Evolutionary conservation across 2,888 invertebrate species (phyloP).

Genomic region (Agrochola circellaris): DNA sequence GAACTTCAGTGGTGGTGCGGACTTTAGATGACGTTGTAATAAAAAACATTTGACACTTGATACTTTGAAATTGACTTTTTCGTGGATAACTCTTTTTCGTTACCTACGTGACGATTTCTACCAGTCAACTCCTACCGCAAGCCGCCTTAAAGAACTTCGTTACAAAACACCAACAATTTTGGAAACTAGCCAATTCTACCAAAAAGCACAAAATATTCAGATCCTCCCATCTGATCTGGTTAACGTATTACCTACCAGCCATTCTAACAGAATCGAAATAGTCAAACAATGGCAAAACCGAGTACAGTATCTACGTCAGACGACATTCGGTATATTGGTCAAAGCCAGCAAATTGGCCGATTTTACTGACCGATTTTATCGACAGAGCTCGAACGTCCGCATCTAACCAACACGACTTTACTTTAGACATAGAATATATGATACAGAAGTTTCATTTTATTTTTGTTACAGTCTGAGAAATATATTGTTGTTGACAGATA

Average conservation of each 20-base stretch:
- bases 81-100: too few relatives aligned
- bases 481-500: too few relatives aligned
- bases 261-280: slow-evolving; percentile 13
- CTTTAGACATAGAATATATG: neutral
- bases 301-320: slow-evolving; percentile 16
- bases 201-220: slow-evolving; percentile 1
- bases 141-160: too few relatives aligned
- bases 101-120: too few relatives aligned
- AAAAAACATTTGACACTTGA: too few relatives aligned
- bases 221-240: neutral
- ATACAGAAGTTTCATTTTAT: slow-evolving; percentile 8
- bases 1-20: too few relatives aligned
- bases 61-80: too few relatives aligned
- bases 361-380: slow-evolving; percentile 59
- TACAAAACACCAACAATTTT: neutral
- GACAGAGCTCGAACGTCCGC: slow-evolving; percentile 19
- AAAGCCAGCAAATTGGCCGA: slow-evolving; percentile 54
- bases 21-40: too few relatives aligned
- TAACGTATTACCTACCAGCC: neutral
- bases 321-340: slow-evolving; percentile 46
- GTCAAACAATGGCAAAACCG: slow-evolving; percentile 16
- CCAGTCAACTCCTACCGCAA: too few relatives aligned
- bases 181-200: neutral
- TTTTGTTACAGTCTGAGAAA: too few relatives aligned
- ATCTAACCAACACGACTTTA: slow-evolving; percentile 24